These are phyloP conservation scores for Apamea anceps DNA, from an alignment of 2,888 invertebrate species.

Conservation along the genomic window DNA sequence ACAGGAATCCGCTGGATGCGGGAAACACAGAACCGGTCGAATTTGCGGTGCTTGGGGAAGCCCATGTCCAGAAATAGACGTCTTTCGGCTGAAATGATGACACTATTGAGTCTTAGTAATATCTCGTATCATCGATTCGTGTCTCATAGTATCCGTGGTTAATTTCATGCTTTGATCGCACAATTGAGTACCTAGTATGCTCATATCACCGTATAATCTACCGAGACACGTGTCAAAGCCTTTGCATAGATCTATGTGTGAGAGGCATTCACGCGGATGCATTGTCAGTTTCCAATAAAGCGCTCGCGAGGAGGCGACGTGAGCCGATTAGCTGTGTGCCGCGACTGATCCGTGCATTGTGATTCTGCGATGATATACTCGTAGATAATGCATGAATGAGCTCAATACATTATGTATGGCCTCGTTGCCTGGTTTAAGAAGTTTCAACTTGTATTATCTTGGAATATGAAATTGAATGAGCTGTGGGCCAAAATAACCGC, in stretches of 20 bases:
- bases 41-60: no score
- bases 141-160: background rate
- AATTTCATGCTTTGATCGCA: background rate
- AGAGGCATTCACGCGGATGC: conserved; percentile 36
- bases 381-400: conserved; percentile 9
- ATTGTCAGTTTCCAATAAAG: conserved; percentile 63
- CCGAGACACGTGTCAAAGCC: conserved; percentile 10
- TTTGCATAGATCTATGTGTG: conserved; percentile 14
- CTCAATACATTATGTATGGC: conserved; percentile 5
- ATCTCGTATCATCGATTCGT: no score
- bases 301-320: conserved; percentile 28
- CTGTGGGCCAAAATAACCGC: no score
- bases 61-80: no score
- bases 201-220: conserved; percentile 18
- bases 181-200: background rate
- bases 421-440: no score
- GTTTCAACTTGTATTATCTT: background rate
- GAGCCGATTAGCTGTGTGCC: conserved; percentile 48
- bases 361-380: background rate
- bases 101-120: background rate
- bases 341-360: conserved; percentile 30
- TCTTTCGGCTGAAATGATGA: no score
- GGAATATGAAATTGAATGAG: no score
- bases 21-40: no score
- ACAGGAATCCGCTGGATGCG: no score